A percentile compares a stretch with the other conserved stretches of the same genome.
Evolutionary conservation across 2,888 invertebrate species (phyloP).

Genomic region (Idaea aversata): DNA sequence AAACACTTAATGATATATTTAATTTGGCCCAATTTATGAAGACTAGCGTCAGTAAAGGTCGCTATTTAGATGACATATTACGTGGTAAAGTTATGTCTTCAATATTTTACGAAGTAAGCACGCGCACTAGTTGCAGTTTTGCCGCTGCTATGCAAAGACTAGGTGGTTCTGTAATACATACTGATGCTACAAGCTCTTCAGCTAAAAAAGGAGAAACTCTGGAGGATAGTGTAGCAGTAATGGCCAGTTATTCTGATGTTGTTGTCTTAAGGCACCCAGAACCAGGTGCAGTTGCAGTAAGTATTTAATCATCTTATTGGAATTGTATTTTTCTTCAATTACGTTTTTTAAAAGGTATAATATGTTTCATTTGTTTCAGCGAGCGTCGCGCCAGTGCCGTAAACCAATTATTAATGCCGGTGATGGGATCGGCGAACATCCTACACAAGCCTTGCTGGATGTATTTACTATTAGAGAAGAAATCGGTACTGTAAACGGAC

Average conservation of each 20-base stretch:
- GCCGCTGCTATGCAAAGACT: constrained; percentile 97
- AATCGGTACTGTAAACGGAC: constrained; percentile 98
- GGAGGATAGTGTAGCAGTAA: constrained; percentile 91
- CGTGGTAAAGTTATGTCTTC: constrained; percentile 97
- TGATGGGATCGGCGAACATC: constrained; percentile 98
- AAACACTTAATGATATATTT: constrained; percentile 95
- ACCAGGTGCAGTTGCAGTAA: constrained; percentile 93
- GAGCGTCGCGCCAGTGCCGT: constrained; percentile 89
- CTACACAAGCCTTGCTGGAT: constrained; percentile 98
- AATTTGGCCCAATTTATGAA: constrained; percentile 95
- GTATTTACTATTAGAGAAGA: constrained; percentile 99
- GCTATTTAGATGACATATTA: constrained; percentile 90
- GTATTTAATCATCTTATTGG: constrained; percentile 40
- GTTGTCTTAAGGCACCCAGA: constrained; percentile 96
- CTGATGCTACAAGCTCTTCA: constrained; percentile 95
- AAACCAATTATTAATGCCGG: constrained; percentile 99
- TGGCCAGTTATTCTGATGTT: constrained; percentile 96
- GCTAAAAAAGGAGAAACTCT: constrained; percentile 98
- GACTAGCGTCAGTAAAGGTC: constrained; percentile 89
- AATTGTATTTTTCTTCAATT: neutral
- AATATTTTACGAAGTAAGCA: constrained; percentile 98
- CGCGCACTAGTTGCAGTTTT: constrained; percentile 97
- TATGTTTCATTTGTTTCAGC: constrained; percentile 69
- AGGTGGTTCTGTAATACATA: constrained; percentile 94
- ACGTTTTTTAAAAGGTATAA: neutral